phyloP scores from a whole-genome alignment of 1,140 invertebrate species.

The Diorhabda carinulata region DNA sequence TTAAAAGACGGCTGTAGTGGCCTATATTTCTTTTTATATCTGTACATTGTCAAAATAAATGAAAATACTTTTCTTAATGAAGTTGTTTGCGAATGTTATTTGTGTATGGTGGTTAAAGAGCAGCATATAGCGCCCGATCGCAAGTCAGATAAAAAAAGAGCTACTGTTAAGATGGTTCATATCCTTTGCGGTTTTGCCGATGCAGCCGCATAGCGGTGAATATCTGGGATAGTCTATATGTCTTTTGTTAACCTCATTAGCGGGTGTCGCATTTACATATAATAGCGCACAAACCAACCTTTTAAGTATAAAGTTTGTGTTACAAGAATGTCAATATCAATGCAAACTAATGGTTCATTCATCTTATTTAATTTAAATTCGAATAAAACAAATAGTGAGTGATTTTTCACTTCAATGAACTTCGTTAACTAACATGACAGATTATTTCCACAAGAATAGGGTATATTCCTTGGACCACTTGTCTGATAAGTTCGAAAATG shows the following conservation, averaged over 20 bases:
- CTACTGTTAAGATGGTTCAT: conserved; percentile 21
- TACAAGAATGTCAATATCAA: no score
- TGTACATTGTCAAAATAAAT: conserved; percentile 11
- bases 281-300: conserved; percentile 33
- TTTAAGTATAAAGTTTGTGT: no score
- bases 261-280: conserved; percentile 47
- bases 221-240: conserved; percentile 30
- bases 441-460: no score
- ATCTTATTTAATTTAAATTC: no score
- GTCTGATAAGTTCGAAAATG: no score
- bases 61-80: conserved; percentile 16
- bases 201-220: conserved; percentile 18
- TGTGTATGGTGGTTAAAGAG: not conserved
- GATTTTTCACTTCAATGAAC: no score
- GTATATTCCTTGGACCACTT: no score
- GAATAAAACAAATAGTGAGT: no score
- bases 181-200: not conserved
- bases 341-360: no score
- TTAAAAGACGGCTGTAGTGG: no score
- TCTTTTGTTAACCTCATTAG: conserved; percentile 42
- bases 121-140: conserved; percentile 6
- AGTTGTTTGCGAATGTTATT: conserved; percentile 14
- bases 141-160: conserved; percentile 13
- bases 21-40: not conserved
- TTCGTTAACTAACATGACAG: no score